Evolutionary conservation across 2,888 invertebrate genomes (phyloP), one percentile per base, ranked within the genome.

Genomic region (Habrosyne pyritoides): DNA sequence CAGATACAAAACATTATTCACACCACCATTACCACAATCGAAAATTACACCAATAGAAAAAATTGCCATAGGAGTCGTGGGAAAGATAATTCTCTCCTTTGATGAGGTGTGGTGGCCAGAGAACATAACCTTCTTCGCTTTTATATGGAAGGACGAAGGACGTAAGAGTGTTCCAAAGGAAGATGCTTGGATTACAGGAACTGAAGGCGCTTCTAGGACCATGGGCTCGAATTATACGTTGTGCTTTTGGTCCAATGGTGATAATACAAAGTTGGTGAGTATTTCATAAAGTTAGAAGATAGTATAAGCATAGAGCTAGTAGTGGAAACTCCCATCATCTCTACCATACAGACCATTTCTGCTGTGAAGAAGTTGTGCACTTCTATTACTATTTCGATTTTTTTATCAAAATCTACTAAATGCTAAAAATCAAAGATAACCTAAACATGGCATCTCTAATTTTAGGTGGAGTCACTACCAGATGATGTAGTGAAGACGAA

Each of bases 41-140:
- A 95, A 95, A 81, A 67, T 85, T 0, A 80, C 81, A 28, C 90
- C 93, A 0, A 95, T 95, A 24, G 70, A 94, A 78, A 84, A 85
- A 18, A 77, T 95, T 48, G 93, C 94, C 0, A 94, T 95, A 64
- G 96, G 96, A 0, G 93, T 93, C 0, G 94, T 95, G 0, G 93
- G 94, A 59, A 97, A 97, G 85, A 93, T 96, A 22, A 93, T 94
- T 52, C 67, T 97, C 0, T 87, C 93, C 33, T 97, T 95, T 77
- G 86, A 94, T 0, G 74, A 88, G 7, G 84, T 89, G 2, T 96
- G 96, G 95, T 96, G 96, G 96, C 84, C 89, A 0, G 75, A 81
- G 6, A 68, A 56, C 0, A 58, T 55, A 0, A 69, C 56, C 0
- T 71, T 75, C 28, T 66, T 67, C 48, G 69, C 65, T 0, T 87